A percentile compares a stretch with the other conserved stretches of the same genome.
Evolutionary conservation across 64 coral and sea anemone species (phyloP).

Genomic region (Stichodactyla helianthus): DNA sequence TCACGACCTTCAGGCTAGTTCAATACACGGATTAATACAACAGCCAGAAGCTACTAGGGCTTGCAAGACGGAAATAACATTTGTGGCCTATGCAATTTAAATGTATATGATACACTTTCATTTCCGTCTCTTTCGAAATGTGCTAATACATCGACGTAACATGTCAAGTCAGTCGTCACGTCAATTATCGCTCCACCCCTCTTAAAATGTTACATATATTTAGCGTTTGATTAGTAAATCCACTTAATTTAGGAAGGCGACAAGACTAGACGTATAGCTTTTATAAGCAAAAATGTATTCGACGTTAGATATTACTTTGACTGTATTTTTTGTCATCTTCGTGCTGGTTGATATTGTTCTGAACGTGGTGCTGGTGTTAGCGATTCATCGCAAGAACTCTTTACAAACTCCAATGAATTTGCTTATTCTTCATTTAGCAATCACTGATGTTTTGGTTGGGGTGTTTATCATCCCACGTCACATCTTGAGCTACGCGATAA

Average conservation of each 20-base stretch:
- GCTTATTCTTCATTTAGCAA: conserved; percentile 8
- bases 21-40: too few relatives aligned
- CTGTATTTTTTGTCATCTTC: conserved; percentile 25
- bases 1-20: too few relatives aligned
- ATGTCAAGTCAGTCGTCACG: neutral
- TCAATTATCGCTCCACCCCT: neutral
- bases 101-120: too few relatives aligned
- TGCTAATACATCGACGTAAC: too few relatives aligned
- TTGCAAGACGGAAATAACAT: too few relatives aligned
- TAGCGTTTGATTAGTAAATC: neutral
- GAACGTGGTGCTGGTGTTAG: conserved; percentile 11
- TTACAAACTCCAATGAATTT: conserved; percentile 43
- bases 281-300: neutral
- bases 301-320: conserved; percentile 8
- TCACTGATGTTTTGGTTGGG: conserved; percentile 20
- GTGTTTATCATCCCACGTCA: conserved; percentile 28
- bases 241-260: neutral
- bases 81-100: too few relatives aligned
- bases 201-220: neutral
- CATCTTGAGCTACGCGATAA: conserved; percentile 18
- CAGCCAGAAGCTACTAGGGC: too few relatives aligned
- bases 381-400: conserved; percentile 16
- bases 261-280: neutral
- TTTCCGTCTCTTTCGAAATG: too few relatives aligned
- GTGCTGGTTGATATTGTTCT: conserved; percentile 7